phyloP scores from a whole-genome alignment of 2,797 vertebrate species.

The Protosalanx chinensis region DNA sequence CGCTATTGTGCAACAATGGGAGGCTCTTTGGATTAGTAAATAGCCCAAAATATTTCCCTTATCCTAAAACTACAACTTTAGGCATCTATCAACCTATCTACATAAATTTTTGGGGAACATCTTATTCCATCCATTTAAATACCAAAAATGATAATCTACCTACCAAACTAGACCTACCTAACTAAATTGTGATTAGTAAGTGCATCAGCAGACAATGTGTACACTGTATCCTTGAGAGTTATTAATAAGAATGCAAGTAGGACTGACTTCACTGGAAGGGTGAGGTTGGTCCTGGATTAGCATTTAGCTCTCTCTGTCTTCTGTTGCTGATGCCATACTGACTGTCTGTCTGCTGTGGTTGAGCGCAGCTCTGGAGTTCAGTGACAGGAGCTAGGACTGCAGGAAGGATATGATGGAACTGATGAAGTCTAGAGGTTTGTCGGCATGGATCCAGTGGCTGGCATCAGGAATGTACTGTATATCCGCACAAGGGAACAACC shows the following conservation, averaged over 20 bases:
- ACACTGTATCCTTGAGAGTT: slow-evolving; percentile 21
- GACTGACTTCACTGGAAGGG: slow-evolving; percentile 38
- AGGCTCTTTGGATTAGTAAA: slow-evolving; percentile 71
- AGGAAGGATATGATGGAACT: slow-evolving; percentile 85
- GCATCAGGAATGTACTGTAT: slow-evolving; percentile 87
- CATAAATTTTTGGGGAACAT: neutral
- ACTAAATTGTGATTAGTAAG: slow-evolving; percentile 31
- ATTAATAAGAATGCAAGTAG: slow-evolving; percentile 25
- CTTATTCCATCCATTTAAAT: neutral
- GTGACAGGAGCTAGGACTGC: slow-evolving; percentile 64
- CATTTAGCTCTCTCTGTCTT: slow-evolving; percentile 34
- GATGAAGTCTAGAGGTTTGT: slow-evolving; percentile 89
- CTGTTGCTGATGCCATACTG: slow-evolving; percentile 42
- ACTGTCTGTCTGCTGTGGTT: slow-evolving; percentile 22
- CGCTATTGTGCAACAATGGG: slow-evolving; percentile 51
- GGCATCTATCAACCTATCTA: neutral
- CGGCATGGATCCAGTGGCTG: slow-evolving; percentile 92
- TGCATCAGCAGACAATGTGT: slow-evolving; percentile 15
- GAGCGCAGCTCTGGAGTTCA: slow-evolving; percentile 37
- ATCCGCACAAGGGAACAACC: slow-evolving; percentile 85
- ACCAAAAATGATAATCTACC: slow-evolving; percentile 32
- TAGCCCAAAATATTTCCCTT: slow-evolving; percentile 6
- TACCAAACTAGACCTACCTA: slow-evolving; percentile 25
- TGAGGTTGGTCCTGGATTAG: slow-evolving; percentile 61
- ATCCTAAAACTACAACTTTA: neutral